Conservation (phyloP, 2,797 vertebrate genomes). For the Anabacerthia variegaticeps region DNA sequence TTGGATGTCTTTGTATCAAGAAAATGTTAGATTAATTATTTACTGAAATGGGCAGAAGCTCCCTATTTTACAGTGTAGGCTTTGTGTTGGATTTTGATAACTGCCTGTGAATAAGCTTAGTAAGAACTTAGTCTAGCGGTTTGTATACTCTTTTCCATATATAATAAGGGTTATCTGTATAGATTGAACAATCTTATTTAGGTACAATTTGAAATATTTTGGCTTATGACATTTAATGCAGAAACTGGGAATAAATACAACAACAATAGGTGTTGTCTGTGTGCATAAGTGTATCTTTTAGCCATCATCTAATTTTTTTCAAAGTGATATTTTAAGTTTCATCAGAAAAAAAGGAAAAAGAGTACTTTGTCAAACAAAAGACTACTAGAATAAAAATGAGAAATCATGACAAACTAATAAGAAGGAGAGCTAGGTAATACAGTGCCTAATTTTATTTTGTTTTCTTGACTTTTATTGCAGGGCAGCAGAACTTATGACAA, state of each 20-base stretch:
- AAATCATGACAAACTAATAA: background rate
- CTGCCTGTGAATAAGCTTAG: background rate
- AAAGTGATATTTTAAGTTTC: background rate
- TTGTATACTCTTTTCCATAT: background rate
- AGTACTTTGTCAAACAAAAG: background rate
- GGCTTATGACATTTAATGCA: background rate
- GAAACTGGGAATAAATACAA: background rate
- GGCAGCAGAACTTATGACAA: conserved; percentile 98
- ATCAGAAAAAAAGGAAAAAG: background rate
- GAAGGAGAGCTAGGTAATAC: background rate
- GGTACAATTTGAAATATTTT: background rate
- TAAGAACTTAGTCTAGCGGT: background rate
- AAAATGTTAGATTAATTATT: background rate
- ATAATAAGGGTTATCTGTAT: rapidly evolving
- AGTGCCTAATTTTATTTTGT: background rate
- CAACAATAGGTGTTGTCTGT: background rate
- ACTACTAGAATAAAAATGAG: background rate
- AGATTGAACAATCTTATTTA: background rate
- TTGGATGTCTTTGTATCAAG: background rate
- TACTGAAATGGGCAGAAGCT: background rate
- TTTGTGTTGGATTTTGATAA: background rate
- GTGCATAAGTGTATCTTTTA: rapidly evolving
- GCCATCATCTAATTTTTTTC: background rate
- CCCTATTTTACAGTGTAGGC: rapidly evolving
- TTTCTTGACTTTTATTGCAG: conserved; percentile 73